Base-by-base conservation (phyloP, 37 sponge, comb jelly and placozoan species). In the Cliona cf. orientalis region DNA sequence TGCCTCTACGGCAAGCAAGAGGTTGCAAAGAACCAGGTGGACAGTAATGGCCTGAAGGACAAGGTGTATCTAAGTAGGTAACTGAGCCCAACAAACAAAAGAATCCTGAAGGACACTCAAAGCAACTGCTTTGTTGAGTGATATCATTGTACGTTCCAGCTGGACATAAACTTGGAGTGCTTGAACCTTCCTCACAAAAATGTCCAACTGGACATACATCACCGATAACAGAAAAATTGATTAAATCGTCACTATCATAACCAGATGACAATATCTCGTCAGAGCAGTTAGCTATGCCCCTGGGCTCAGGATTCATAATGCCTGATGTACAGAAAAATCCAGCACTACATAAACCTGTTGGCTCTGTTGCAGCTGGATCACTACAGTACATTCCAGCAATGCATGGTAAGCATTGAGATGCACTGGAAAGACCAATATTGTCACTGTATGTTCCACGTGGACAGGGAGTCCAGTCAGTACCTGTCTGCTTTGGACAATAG, bases 61-160 rank as follows among this genome's bases (percentile, higher is more conserved):
- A 61, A 5, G 7, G 5, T 6, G 6, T 6, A 12, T 25, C 28
- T 25, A 61, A 6, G 26, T 25, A 61, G 53, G 9, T 49, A 49
- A 14, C 14, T 14, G 53, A 19, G 6, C 63, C 63, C 12, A 21
- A 6, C 5, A 22, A 7, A 22, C 69, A 68, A 68, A 39, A 68
- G 42, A n/a, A 68, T 37, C 40, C 40, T 37, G 39, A 38, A 68
- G 69, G 69, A 36, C 69, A 68, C 11, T 31, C 41, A n/a, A 39
- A 7, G 23, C 69, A 68, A 37, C 36, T 41, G 11, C 42, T 39
- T 34, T 36, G 12, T 38, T n/a, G 28, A 22, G 17, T 61, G 63
- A 22, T 28, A n/a, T 22, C 23, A 26, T 21, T 26, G 28, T 26
- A 61, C 26, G 63, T 26, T 7, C 63, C 63, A 61, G 22, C 26